Base-by-base conservation (phyloP, 2,113 vertebrate genomes). In the Egretta garzetta region DNA sequence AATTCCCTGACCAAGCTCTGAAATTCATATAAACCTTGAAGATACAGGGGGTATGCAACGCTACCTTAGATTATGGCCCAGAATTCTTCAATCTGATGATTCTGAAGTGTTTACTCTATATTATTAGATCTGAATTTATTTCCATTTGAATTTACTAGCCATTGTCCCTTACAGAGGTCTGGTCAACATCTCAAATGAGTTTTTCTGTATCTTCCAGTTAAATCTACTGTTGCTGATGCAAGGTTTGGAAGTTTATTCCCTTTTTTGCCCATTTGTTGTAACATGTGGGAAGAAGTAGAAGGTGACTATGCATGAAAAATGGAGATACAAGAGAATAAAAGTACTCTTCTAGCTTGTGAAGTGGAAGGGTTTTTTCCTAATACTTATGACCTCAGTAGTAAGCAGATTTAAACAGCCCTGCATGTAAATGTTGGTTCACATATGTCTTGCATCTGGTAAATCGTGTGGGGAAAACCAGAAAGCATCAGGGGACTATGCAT, bases 1-100 rank as follows among this genome's bases (percentile, higher is more conserved):
- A 52, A 62, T 64, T 56, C 32, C 14, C 26, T 35, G 37, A 68
- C 6, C 26, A 63, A 71, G 11, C 8, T 66, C 50, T 88, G 75
- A 90, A 95, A 64, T 19, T 32, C 5, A 18, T 24, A 35, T 37
- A 63, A 80, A 76, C 35, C 23, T 21, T 52, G 17, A 62, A 83
- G 14, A 45, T 45, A 45, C 4, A 28, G 0, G 1, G 15, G 4
- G 1, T 45, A 11, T 14, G 35, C 41, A 75, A 53, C 2, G 12
- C 4, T 27, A 14, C 27, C 4, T 72, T 52, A 52, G 6, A 12
- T 89, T 86, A 39, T 70, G 68, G 5, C 8, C 16, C 68, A 22
- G n/a, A 63, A 49, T 43, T 33, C 5, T 73, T 70, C 14, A 82
- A 26, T 88, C 7, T 81, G 47, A 47, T 75, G 0, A 43, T 80